These are phyloP conservation scores for Lasioglossum lativentre DNA, from an alignment of 2,888 invertebrate species.

Conservation along the genomic window DNA sequence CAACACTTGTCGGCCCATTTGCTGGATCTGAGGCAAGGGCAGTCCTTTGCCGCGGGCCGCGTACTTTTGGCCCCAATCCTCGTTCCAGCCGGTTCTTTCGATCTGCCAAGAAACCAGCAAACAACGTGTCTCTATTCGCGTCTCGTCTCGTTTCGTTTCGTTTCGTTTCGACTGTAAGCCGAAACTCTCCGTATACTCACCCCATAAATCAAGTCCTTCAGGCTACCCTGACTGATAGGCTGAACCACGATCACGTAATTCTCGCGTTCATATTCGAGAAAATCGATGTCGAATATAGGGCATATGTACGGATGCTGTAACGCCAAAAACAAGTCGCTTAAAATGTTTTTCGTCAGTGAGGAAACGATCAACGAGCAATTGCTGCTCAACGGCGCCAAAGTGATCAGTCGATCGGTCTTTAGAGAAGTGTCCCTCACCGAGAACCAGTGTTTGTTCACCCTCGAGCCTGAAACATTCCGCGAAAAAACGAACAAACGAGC, in stretches of 20 bases:
- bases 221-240: conserved; percentile 94
- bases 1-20: conserved; percentile 94
- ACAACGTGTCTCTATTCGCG: not conserved
- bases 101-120: conserved; percentile 72
- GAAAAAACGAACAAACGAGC: not conserved
- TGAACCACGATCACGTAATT: conserved; percentile 90
- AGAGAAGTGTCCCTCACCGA: conserved; percentile 93
- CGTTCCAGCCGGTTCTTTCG: conserved; percentile 89
- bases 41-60: conserved; percentile 89
- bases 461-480: conserved; percentile 86
- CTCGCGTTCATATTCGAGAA: conserved; percentile 85
- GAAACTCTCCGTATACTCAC: conserved; percentile 85
- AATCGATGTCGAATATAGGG: conserved; percentile 94
- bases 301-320: conserved; percentile 97
- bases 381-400: conserved; percentile 88
- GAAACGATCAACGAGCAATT: conserved; percentile 89
- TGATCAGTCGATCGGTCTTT: conserved; percentile 91
- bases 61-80: conserved; percentile 92
- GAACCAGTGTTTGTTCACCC: conserved; percentile 96
- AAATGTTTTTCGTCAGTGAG: conserved; percentile 88
- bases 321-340: conserved; percentile 93
- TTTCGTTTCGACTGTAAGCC: too few relatives aligned
- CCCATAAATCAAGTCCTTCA: conserved; percentile 96
- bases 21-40: conserved; percentile 92
- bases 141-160: not conserved